Conservation (phyloP, 2,888 invertebrate species). For the Dascillus cervinus region DNA sequence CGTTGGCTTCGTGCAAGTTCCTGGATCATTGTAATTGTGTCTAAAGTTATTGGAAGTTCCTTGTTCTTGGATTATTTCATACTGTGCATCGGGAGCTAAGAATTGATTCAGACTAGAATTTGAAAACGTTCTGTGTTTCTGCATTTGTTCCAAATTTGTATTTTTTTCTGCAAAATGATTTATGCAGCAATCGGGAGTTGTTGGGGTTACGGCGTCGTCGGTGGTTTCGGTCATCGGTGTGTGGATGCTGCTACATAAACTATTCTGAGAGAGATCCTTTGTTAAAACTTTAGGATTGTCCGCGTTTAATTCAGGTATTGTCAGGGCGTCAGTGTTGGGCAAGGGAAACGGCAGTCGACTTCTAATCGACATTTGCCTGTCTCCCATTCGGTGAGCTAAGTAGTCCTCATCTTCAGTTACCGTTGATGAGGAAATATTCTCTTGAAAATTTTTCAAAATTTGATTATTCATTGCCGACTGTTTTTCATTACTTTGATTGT, state of each 20-base stretch:
- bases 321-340: constrained; percentile 37
- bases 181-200: constrained; percentile 32
- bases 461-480: constrained; percentile 22
- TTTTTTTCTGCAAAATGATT: constrained; percentile 33
- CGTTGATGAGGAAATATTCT: constrained; percentile 29
- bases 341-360: constrained; percentile 51
- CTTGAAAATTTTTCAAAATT: constrained; percentile 31
- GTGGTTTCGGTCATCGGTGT: constrained; percentile 42
- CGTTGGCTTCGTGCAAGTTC: constrained; percentile 8
- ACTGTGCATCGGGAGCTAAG: constrained; percentile 55
- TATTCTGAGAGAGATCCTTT: constrained; percentile 38
- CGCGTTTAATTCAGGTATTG: constrained; percentile 10
- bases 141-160: constrained; percentile 20
- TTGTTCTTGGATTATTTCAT: constrained; percentile 51
- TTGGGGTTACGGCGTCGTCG: constrained; percentile 37
- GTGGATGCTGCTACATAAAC: constrained; percentile 37
- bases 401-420: constrained; percentile 50
- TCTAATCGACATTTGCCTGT: constrained; percentile 51
- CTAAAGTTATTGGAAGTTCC: constrained; percentile 32
- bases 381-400: constrained; percentile 48
- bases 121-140: constrained; percentile 20
- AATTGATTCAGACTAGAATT: constrained; percentile 34
- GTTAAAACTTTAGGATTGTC: constrained; percentile 30
- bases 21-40: constrained; percentile 20
- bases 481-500: constrained; percentile 39